A percentile compares a stretch with the other conserved stretches of the same genome.
These are phyloP conservation scores for Apantesis nais DNA, from an alignment of 2,888 invertebrate genomes.

Conservation along the genomic window DNA sequence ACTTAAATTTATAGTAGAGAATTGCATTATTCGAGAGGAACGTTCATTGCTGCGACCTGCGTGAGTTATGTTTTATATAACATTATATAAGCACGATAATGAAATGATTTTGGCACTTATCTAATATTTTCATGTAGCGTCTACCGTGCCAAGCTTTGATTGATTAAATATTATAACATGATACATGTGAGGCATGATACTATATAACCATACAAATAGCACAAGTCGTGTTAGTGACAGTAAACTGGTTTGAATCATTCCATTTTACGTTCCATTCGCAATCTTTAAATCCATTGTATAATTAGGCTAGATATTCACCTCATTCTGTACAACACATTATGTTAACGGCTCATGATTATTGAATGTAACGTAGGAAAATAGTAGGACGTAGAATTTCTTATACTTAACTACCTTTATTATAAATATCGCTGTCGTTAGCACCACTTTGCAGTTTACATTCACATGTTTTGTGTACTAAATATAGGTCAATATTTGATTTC, in stretches of 20 bases:
- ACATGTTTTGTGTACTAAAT: conserved; percentile 28
- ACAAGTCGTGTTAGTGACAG: conserved; percentile 7
- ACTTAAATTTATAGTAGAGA: conserved; percentile 50
- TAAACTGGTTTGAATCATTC: conserved; percentile 4
- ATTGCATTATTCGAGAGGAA: conserved; percentile 65
- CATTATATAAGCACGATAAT: conserved; percentile 48
- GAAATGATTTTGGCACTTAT: conserved; percentile 68
- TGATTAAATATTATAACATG: conserved; percentile 15
- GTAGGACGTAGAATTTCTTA: conserved; percentile 32
- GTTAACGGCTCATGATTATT: conserved; percentile 12
- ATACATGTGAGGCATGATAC: conserved; percentile 10
- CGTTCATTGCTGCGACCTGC: conserved; percentile 53
- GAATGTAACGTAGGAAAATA: conserved; percentile 8
- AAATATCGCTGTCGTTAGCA: conserved; percentile 49
- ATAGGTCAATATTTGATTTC: conserved; percentile 27
- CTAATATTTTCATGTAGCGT: conserved; percentile 44
- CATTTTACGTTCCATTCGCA: conserved; percentile 22
- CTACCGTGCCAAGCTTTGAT: conserved; percentile 39
- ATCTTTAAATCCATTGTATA: conserved; percentile 27
- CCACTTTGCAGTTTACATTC: conserved; percentile 42
- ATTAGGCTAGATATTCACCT: conserved; percentile 22
- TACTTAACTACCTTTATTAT: conserved; percentile 40
- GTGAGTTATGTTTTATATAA: conserved; percentile 33
- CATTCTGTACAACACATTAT: conserved; percentile 30
- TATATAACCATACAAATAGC: neutral